Conservation (phyloP, 2,888 invertebrate genomes). For the Lymantria dispar region DNA sequence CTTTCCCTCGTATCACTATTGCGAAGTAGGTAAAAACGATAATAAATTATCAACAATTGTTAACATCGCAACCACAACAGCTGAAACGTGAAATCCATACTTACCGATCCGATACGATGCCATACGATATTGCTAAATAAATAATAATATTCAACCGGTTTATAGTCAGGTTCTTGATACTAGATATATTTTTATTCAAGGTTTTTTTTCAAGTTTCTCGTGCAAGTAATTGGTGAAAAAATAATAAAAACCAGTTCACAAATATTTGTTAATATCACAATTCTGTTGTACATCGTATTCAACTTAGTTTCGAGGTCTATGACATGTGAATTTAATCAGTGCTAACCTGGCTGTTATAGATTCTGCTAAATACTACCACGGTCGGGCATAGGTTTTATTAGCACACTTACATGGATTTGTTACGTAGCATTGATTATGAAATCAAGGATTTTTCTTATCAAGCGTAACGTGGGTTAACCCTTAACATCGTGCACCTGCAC, state of each 20-base stretch:
- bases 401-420: no score
- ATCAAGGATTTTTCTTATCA: no score
- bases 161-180: conserved; percentile 19
- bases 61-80: conserved; percentile 34
- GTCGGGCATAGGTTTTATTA: no score
- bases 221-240: conserved; percentile 6
- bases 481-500: no score
- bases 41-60: conserved; percentile 47
- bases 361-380: no score
- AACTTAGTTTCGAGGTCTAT: background rate
- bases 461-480: no score
- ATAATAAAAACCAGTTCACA: conserved; percentile 1
- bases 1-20: conserved; percentile 37
- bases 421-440: no score
- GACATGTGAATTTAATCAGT: no score
- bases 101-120: conserved; percentile 28
- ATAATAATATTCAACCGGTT: conserved; percentile 28
- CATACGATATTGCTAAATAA: conserved; percentile 25
- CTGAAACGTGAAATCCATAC: conserved; percentile 43
- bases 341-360: no score
- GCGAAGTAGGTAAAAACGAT: conserved; percentile 30
- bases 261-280: background rate
- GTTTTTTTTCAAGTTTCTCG: conserved; percentile 25
- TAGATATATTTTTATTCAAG: conserved; percentile 30
- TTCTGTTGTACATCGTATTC: background rate